phyloP scores from a whole-genome alignment of 2,113 vertebrate species.

The Sceloporus undulatus region DNA sequence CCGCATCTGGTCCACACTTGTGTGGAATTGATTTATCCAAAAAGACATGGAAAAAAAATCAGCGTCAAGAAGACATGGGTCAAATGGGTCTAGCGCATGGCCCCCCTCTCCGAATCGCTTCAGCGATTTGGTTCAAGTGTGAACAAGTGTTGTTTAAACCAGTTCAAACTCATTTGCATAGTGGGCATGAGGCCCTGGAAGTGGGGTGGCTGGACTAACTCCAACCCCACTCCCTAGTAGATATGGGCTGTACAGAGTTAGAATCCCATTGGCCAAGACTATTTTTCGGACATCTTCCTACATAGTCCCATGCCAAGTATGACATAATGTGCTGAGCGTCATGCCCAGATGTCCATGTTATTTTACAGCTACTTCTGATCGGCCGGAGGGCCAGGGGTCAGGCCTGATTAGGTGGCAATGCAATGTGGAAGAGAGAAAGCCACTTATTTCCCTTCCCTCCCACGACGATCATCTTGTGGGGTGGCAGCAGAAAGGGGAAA shows the following conservation, averaged over 20 bases:
- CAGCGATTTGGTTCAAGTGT: too few relatives aligned
- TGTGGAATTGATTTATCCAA: too few relatives aligned
- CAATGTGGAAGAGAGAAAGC: constrained; percentile 53
- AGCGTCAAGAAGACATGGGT: too few relatives aligned
- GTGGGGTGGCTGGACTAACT: not conserved
- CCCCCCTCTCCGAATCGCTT: too few relatives aligned
- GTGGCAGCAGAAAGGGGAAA: constrained; percentile 30
- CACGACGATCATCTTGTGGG: constrained; percentile 63
- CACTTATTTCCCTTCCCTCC: constrained; percentile 60
- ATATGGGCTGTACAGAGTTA: not conserved
- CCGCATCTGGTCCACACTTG: too few relatives aligned
- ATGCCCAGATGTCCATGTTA: constrained; percentile 66
- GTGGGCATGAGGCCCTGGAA: too few relatives aligned
- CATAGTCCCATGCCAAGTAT: constrained; percentile 31
- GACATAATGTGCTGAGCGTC: constrained; percentile 5
- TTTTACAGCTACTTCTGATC: constrained; percentile 64
- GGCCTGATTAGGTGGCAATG: constrained; percentile 18
- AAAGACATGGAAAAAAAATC: too few relatives aligned
- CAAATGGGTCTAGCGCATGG: too few relatives aligned
- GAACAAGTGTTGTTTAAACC: too few relatives aligned
- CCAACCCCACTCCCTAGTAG: not conserved
- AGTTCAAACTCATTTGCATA: too few relatives aligned
- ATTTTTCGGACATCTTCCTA: constrained; percentile 5
- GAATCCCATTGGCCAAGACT: not conserved
- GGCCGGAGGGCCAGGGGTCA: constrained; percentile 27